Conservation (phyloP, 1,140 invertebrate genomes). For the Formica selysi region DNA sequence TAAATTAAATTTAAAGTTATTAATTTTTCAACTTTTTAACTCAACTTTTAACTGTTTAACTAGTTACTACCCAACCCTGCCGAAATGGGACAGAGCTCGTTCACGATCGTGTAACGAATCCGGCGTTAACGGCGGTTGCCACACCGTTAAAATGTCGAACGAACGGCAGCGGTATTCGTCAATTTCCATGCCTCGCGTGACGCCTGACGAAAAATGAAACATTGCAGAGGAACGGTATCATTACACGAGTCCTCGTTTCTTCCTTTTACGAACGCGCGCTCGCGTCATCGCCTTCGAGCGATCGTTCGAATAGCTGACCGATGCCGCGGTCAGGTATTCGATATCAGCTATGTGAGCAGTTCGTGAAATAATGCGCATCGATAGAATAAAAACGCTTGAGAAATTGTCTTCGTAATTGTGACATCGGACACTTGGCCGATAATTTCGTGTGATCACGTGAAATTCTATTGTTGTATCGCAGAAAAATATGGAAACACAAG, state of each 20-base stretch:
- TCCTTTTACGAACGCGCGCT: constrained; percentile 55
- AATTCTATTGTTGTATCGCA: not conserved
- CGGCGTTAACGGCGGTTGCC: not conserved
- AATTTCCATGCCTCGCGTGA: constrained; percentile 68
- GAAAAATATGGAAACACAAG: not conserved
- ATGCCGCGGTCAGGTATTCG: not conserved
- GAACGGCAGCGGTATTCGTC: constrained; percentile 44
- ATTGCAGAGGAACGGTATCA: constrained; percentile 61
- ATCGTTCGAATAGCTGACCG: not conserved
- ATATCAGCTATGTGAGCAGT: constrained; percentile 1
- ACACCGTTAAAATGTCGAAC: not conserved
- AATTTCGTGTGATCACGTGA: not conserved
- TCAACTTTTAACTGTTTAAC: no score
- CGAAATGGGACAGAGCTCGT: not conserved
- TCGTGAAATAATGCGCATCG: constrained; percentile 22
- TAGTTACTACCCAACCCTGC: no score
- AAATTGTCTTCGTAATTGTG: not conserved
- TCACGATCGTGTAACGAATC: not conserved
- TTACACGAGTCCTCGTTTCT: constrained; percentile 65
- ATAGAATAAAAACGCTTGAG: not conserved
- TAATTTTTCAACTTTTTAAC: no score
- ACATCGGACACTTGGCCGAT: not conserved
- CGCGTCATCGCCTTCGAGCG: not conserved
- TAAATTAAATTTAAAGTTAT: no score
- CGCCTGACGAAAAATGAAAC: constrained; percentile 70